These are phyloP conservation scores for Trachelus stipa DNA, from an alignment of 2,888 invertebrate genomes.

Conservation along the genomic window DNA sequence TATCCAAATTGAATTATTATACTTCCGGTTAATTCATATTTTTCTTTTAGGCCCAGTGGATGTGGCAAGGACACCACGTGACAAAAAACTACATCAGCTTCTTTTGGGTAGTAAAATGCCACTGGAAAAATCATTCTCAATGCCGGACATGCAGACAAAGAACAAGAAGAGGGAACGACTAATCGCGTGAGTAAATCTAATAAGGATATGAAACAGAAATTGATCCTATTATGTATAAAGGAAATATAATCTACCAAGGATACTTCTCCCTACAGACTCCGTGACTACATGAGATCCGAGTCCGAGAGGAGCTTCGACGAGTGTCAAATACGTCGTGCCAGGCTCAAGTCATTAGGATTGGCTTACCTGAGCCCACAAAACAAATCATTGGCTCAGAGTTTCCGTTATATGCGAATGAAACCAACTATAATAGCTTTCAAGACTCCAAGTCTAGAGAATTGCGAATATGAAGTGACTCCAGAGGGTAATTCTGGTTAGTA, in stretches of 20 bases:
- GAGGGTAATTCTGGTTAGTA: constrained; percentile 51
- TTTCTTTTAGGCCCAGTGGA: not conserved
- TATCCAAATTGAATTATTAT: not conserved
- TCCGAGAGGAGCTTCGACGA: constrained; percentile 83
- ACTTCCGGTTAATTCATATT: not conserved
- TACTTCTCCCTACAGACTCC: constrained; percentile 68
- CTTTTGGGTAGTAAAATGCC: constrained; percentile 72
- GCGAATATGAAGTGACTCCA: constrained; percentile 65
- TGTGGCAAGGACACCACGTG: constrained; percentile 61
- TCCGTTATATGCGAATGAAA: constrained; percentile 90
- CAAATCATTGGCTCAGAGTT: constrained; percentile 84
- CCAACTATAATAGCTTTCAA: constrained; percentile 90
- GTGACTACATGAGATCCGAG: constrained; percentile 81
- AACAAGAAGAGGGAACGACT: constrained; percentile 78
- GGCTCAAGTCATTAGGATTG: constrained; percentile 74
- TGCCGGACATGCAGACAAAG: constrained; percentile 86
- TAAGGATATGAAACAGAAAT: constrained; percentile 5
- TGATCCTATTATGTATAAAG: not conserved
- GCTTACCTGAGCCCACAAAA: constrained; percentile 83
- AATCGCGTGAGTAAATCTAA: constrained; percentile 73
- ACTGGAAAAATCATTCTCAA: constrained; percentile 83
- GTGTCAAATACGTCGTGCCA: constrained; percentile 73
- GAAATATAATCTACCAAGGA: not conserved
- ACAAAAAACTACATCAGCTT: constrained; percentile 69
- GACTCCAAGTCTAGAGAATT: constrained; percentile 82